phyloP scores from a whole-genome alignment of 2,888 invertebrate species.

The Sussaba pulchella region DNA sequence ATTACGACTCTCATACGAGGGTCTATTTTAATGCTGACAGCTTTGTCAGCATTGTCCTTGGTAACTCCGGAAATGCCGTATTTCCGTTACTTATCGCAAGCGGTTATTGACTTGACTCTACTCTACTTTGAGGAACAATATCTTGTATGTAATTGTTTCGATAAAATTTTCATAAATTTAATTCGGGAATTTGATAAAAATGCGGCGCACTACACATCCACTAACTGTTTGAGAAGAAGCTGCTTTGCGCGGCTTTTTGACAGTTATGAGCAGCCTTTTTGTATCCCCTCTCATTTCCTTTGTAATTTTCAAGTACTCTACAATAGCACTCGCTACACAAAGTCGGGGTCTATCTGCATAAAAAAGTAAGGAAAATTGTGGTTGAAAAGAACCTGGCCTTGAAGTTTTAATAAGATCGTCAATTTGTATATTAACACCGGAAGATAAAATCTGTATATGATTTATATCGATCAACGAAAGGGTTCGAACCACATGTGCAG shows the following conservation, averaged over 20 bases:
- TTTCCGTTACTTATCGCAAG: no score
- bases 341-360: constrained; percentile 13
- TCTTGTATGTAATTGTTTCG: no score
- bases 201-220: no score
- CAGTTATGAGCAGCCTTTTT: constrained; percentile 44
- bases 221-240: constrained; percentile 47
- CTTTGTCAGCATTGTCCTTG: no score
- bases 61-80: no score
- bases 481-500: constrained; percentile 25
- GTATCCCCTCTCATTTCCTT: constrained; percentile 19
- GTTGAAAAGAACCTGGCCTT: constrained; percentile 39
- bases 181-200: no score
- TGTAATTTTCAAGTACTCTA: constrained; percentile 18
- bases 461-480: constrained; percentile 25
- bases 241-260: constrained; percentile 49
- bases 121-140: no score
- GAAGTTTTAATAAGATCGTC: constrained; percentile 24
- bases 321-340: constrained; percentile 37
- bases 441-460: neutral
- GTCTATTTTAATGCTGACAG: no score
- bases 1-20: no score
- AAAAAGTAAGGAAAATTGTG: constrained; percentile 38
- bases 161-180: no score
- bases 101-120: no score
- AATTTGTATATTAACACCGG: constrained; percentile 24